Conservation (phyloP, 2,797 vertebrate genomes). For the Anguilla obscura region DNA sequence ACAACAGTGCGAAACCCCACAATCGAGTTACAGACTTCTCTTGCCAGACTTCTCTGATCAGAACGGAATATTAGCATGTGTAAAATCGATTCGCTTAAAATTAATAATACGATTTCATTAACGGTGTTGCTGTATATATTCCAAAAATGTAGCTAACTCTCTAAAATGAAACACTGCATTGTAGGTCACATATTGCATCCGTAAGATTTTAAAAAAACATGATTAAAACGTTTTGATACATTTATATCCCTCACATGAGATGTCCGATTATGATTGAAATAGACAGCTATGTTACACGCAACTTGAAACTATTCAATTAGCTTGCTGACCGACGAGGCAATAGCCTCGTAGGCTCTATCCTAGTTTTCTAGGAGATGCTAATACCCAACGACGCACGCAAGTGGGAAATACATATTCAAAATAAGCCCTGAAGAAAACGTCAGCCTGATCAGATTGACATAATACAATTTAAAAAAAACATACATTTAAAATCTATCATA, state of each 20-base stretch:
- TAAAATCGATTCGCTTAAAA: neutral
- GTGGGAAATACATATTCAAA: neutral
- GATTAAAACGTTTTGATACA: neutral
- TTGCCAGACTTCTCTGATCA: neutral
- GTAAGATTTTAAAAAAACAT: neutral
- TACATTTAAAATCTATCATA: neutral
- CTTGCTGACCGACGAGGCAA: neutral
- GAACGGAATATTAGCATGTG: neutral
- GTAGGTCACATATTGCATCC: neutral
- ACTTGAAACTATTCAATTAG: neutral
- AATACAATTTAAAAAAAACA: neutral
- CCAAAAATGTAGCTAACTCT: neutral
- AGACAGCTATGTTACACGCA: neutral
- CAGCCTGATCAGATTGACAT: neutral
- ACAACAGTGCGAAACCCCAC: neutral
- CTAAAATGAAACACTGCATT: neutral
- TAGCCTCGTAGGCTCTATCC: neutral
- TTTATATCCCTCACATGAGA: neutral
- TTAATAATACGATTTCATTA: neutral
- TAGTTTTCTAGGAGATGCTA: neutral
- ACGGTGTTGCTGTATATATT: neutral
- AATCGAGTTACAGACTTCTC: neutral
- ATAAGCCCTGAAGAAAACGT: slow-evolving; percentile 1
- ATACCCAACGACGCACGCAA: slow-evolving; percentile 5
- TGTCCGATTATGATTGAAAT: neutral